Base-by-base conservation (phyloP, 1,140 invertebrate genomes). In the Bombus polaris region DNA sequence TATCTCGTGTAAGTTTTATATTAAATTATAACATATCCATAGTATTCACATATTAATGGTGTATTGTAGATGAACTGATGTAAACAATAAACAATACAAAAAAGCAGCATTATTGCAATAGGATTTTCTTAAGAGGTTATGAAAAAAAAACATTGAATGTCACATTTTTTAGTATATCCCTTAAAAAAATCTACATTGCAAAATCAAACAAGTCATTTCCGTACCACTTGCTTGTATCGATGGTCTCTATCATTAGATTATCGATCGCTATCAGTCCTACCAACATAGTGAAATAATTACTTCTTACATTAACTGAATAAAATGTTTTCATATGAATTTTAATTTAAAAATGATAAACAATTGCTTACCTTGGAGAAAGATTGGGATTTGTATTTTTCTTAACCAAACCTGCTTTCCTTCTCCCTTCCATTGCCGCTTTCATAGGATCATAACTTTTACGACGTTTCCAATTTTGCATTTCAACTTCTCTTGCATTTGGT, bases 391-490 rank as follows among this genome's bases (percentile, higher is more conserved):
- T 47, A 87, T 68, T 92, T 88, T 90, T 92, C 57, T 93, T 93
- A 35, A 81, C 85, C n/a, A 93, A 85, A 62, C 88, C 87, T 71
- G 92, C 92, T 81, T 96, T 97, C 59, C 95, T 95, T 87, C 96
- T 97, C 44, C 97, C 98, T 92, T 98, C 97, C 68, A 98, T 97
- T 3, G 98, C 98, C 6, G 97, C 97, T 92, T 98, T 98, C 96
- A 98, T 97, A 4, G 98, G 98, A 95, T 98, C 98, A 93, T 98
- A 99, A 87, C 97, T 98, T 90, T 98, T 98, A 86, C 98, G 96
- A 82, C 98, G 95, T 93, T 98, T 98, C 98, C 98, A 99, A 95
- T 98, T 98, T 93, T 98, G 97, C 95, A 98, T 97, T 93, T 98
- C 98, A 71, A 97, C 96, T 93, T 98, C 98, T 87, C 96, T 96